Percentiles rank a stretch among this genome's conserved stretches.
Conservation (phyloP, 1,140 invertebrate genomes). For the Asobara japonica region DNA sequence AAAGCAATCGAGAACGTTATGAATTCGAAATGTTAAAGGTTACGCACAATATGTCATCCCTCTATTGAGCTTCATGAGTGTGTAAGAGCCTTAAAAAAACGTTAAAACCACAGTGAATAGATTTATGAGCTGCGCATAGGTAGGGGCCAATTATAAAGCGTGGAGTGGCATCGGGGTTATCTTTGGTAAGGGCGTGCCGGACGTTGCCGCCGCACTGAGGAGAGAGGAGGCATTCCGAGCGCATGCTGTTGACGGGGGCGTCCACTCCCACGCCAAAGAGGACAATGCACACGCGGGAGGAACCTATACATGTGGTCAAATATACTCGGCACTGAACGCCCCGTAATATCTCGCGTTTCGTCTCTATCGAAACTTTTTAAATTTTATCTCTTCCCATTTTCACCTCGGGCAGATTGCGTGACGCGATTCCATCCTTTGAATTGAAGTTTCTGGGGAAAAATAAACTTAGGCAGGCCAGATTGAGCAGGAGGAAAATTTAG, state of each 20-base stretch:
- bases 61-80: not conserved
- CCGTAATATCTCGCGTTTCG: slow-evolving; percentile 38
- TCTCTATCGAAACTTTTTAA: not conserved
- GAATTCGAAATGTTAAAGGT: too few relatives aligned
- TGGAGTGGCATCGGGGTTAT: slow-evolving; percentile 34
- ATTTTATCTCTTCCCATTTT: slow-evolving; percentile 12
- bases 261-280: slow-evolving; percentile 58
- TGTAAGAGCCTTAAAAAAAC: not conserved
- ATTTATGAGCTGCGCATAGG: not conserved
- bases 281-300: slow-evolving; percentile 54
- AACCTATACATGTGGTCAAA: slow-evolving; percentile 36
- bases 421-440: too few relatives aligned
- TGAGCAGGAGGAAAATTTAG: too few relatives aligned
- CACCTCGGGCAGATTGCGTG: slow-evolving; percentile 29
- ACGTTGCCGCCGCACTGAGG: slow-evolving; percentile 41
- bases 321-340: slow-evolving; percentile 51
- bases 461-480: too few relatives aligned
- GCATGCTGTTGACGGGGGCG: slow-evolving; percentile 56
- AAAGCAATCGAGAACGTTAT: too few relatives aligned
- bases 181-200: slow-evolving; percentile 50
- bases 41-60: not conserved
- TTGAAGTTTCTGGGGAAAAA: too few relatives aligned
- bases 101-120: not conserved
- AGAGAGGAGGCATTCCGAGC: slow-evolving; percentile 2
- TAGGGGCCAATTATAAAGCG: slow-evolving; percentile 3